A percentile compares a stretch with the other conserved stretches of the same genome.
Evolutionary conservation across 2,797 vertebrate genomes (phyloP).

Genomic region (Salmo trutta): DNA sequence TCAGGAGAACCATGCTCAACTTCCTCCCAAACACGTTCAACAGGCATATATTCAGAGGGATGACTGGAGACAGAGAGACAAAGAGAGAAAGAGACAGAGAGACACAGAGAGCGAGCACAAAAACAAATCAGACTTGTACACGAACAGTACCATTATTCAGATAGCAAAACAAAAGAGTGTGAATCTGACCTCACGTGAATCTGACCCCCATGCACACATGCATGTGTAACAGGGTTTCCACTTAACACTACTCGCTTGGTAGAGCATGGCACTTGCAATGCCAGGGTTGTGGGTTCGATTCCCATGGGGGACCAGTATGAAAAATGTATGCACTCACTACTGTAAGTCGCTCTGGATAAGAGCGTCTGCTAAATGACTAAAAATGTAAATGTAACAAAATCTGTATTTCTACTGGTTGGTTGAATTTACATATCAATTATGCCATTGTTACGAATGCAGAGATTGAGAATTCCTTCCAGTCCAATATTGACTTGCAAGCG

Average conservation of each 20-base stretch:
- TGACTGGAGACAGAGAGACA: constrained; percentile 70
- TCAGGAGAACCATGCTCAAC: constrained; percentile 80
- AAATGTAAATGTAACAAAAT: no score
- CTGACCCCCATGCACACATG: constrained; percentile 60
- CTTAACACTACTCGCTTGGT: no score
- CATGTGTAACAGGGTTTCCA: not conserved
- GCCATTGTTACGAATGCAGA: not conserved
- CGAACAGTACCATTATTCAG: not conserved
- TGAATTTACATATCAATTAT: no score
- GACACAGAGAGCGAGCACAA: not conserved
- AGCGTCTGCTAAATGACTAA: no score
- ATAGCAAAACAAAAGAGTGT: not conserved
- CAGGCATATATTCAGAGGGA: constrained; percentile 86
- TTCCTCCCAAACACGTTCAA: constrained; percentile 87
- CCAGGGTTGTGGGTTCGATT: no score
- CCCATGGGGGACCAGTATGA: no score
- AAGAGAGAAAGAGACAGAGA: constrained; percentile 7
- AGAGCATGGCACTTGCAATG: no score
- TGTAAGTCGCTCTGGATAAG: no score
- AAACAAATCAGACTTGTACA: not conserved
- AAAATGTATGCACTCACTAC: no score
- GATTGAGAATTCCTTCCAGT: not conserved
- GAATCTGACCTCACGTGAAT: constrained; percentile 76
- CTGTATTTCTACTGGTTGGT: no score
- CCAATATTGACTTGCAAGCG: not conserved